Base-by-base conservation (phyloP, 2,888 invertebrate species). In the Microctonus hyperodae region DNA sequence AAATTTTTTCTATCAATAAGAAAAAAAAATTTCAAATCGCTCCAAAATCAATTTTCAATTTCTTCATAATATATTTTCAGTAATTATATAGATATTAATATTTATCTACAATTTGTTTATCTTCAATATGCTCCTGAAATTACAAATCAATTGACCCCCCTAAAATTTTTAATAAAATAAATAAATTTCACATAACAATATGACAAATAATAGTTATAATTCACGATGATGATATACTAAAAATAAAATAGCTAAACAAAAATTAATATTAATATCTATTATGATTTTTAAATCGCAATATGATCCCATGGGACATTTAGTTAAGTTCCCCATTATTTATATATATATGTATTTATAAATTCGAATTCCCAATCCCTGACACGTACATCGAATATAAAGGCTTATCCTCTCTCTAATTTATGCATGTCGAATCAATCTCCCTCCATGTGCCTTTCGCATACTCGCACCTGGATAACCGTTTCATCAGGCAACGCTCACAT, bases 371-470 rank as follows among this genome's bases (percentile, higher is more conserved):
- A 68, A 77, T 79, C 74, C 75, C 77, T 73, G 72, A 72, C 73
- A 72, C 73, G 62, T 67, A 67, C 62, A 71, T 68, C 73, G 77
- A 75, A 79, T 23, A 56, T 64, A 35, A 82, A 81, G 80, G 78
- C 77, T 81, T 80, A 80, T 83, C 80, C 83, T 79, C 78, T 80
- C 78, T 81, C 78, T 83, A 83, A 83, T 83, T 82, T 83, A 83
- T 83, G 83, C 83, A 82, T 81, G 76, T 81, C 83, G 81, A 83
- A 83, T 83, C 83, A 83, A 82, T 83, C 83, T 83, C 81, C 70
- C 72, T 75, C 70, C 74, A 73, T 75, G 73, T 72, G 69, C 70
- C 68, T 70, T 60, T 67, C 71, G 53, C 37, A 62, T 37, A 62
- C 62, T 35, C 53, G 80, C 83, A 83, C 81, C 82, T 82, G 83